Percentiles rank a stretch among this genome's conserved stretches.
phyloP scores from a whole-genome alignment of 2,797 vertebrate species.

The Tapera naevia region DNA sequence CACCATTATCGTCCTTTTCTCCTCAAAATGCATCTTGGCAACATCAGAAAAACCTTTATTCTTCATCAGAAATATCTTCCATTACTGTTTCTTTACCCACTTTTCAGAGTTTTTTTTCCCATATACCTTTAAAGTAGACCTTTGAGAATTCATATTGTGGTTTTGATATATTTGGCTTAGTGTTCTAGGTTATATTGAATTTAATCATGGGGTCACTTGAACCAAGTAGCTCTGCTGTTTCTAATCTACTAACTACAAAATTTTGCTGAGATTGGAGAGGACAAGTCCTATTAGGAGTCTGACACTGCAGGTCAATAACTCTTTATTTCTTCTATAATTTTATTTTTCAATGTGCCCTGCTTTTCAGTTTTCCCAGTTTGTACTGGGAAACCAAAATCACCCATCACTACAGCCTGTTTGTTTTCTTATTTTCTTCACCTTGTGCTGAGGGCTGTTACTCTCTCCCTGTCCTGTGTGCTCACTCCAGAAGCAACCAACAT shows the following conservation, averaged over 20 bases:
- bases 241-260: constrained; percentile 76
- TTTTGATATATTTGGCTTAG: constrained; percentile 69
- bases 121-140: constrained; percentile 52
- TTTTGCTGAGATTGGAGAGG: constrained; percentile 75
- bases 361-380: constrained; percentile 67
- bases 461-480: constrained; percentile 4
- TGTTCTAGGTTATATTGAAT: constrained; percentile 70
- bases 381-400: constrained; percentile 70
- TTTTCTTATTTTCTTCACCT: constrained; percentile 45
- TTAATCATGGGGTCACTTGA: constrained; percentile 74
- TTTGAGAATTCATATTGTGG: constrained; percentile 57
- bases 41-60: not conserved
- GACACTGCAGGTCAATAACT: constrained; percentile 77
- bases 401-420: constrained; percentile 38
- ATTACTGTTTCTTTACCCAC: constrained; percentile 24
- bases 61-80: not conserved
- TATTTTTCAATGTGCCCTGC: constrained; percentile 67
- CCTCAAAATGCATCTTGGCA: not conserved
- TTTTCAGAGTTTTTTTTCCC: not conserved
- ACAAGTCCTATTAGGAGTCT: constrained; percentile 74
- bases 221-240: constrained; percentile 72
- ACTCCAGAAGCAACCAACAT: not conserved
- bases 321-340: constrained; percentile 75
- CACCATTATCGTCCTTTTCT: not conserved
- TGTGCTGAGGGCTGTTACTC: constrained; percentile 5